A percentile compares a stretch with the other conserved stretches of the same genome.
Conservation (phyloP, 2,797 vertebrate genomes). For the Oceanodroma leucorhoa region DNA sequence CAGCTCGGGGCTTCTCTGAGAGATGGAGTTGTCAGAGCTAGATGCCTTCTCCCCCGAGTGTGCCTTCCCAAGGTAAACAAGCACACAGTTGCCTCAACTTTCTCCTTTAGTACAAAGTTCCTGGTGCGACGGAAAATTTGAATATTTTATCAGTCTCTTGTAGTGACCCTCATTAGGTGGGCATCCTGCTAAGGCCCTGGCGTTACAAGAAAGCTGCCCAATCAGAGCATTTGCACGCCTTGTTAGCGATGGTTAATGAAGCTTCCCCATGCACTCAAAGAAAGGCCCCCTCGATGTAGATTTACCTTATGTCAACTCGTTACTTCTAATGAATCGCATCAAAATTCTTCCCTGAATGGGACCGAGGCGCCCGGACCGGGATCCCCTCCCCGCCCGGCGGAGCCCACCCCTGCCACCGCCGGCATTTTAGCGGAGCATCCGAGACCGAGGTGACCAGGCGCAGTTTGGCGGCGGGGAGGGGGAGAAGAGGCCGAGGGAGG, state of each 20-base stretch:
- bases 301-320: slow-evolving; percentile 98
- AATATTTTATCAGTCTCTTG: slow-evolving; percentile 81
- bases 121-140: slow-evolving; percentile 76
- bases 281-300: slow-evolving; percentile 90
- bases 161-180: slow-evolving; percentile 94
- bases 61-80: slow-evolving; percentile 64
- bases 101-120: slow-evolving; percentile 73
- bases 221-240: slow-evolving; percentile 98
- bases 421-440: slow-evolving; percentile 22
- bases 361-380: slow-evolving; percentile 69
- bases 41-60: slow-evolving; percentile 40
- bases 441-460: slow-evolving; percentile 4
- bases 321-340: slow-evolving; percentile 95
- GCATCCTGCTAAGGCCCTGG: slow-evolving; percentile 93
- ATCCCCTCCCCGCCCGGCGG: slow-evolving; percentile 12
- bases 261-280: slow-evolving; percentile 87
- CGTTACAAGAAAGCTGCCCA: slow-evolving; percentile 93
- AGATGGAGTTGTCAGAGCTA: neutral
- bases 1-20: neutral
- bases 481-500: slow-evolving; percentile 17
- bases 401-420: slow-evolving; percentile 46
- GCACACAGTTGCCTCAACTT: slow-evolving; percentile 74
- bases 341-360: slow-evolving; percentile 83
- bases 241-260: slow-evolving; percentile 99
- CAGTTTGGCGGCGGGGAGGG: slow-evolving; percentile 2